Evolutionary conservation across 2,113 vertebrate species (phyloP).

Genomic region (Taxidea taxus): DNA sequence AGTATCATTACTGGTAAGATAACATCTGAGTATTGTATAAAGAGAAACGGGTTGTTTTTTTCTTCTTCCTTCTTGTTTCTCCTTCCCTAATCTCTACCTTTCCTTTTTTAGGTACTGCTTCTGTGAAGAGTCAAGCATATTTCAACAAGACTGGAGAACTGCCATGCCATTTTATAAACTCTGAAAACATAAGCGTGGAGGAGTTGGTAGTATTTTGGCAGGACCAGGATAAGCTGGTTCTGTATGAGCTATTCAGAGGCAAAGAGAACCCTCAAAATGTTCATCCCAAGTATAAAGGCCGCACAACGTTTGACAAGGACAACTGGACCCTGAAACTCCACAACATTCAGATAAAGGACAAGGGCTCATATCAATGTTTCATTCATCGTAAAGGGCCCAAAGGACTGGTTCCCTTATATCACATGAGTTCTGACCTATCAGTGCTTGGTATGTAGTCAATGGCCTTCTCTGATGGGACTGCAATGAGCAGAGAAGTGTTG

Average conservation of each 20-base stretch:
- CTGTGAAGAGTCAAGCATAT: conserved; percentile 9
- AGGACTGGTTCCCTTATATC: not conserved
- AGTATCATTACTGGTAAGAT: not conserved
- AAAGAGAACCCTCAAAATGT: conserved; percentile 29
- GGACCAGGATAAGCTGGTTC: not conserved
- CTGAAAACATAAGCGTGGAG: conserved; percentile 26
- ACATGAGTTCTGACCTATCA: conserved; percentile 15
- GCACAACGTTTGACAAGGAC: conserved; percentile 54
- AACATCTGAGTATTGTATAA: not conserved
- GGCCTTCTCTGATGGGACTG: not conserved
- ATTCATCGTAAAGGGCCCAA: not conserved
- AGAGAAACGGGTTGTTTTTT: not conserved
- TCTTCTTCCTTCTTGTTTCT: not conserved
- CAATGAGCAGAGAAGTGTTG: not conserved
- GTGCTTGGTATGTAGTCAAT: conserved; percentile 66
- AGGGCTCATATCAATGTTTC: conserved; percentile 52
- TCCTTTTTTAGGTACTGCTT: conserved; percentile 44
- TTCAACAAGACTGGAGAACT: conserved; percentile 58
- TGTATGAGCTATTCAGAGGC: conserved; percentile 58
- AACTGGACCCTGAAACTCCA: conserved; percentile 56
- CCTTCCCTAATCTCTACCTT: not conserved
- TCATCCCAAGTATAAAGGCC: conserved; percentile 7
- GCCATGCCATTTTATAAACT: conserved; percentile 58
- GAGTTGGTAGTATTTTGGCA: conserved; percentile 74
- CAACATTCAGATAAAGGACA: conserved; percentile 59